Evolutionary conservation across 2,797 vertebrate species (phyloP), one percentile per base, ranked within the genome.

Genomic region (Heteromormyrus szaboi): DNA sequence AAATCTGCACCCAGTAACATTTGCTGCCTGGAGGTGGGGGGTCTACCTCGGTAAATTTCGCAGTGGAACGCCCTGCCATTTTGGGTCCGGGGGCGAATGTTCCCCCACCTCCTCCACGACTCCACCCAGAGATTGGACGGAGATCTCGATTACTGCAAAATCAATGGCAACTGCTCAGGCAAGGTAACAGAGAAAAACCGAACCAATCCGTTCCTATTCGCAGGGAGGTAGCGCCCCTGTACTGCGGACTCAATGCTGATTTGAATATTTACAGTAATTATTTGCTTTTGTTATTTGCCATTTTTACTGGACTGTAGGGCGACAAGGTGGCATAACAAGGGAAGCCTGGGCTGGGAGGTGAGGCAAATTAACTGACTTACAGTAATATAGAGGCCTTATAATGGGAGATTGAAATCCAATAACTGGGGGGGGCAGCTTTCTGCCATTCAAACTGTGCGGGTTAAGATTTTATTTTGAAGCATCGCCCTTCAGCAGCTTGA

Each of bases 371-470:
- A 92, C 89, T 92, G 91, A 93, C 87, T 92, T 90, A 90, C 54
- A 90, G 93, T 92, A 94, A 96, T 93, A 93, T 93, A 93, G 25
- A 62, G 93, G 92, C 92, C 90, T 95, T 94, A 95, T 90, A 91
- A 90, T 92, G 90, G 89, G 59, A 92, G 94, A 95, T 92, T 94
- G 93, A 92, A 95, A 96, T 95, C 96, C 96, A 95, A 93, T 96
- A 94, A 90, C 92, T 95, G 41, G 25, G 25, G 33, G 8, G 25
- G 65, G 4, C 29, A 72, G 29, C 4, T 17, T 72, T 33, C 4
- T 72, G 29, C 29, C 65, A 29, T 14, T 72, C 9, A 29, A 17
- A 29, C 33, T 76, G 68, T 76, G 68, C 11, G 12, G 29, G 33
- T 76, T 12, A 76, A 14, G 33, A 41, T 14, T 76, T 44, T 44